These are phyloP conservation scores for Paracentrotus lividus DNA, from an alignment of 53 echinoderm and acorn worm species.

Conservation along the genomic window DNA sequence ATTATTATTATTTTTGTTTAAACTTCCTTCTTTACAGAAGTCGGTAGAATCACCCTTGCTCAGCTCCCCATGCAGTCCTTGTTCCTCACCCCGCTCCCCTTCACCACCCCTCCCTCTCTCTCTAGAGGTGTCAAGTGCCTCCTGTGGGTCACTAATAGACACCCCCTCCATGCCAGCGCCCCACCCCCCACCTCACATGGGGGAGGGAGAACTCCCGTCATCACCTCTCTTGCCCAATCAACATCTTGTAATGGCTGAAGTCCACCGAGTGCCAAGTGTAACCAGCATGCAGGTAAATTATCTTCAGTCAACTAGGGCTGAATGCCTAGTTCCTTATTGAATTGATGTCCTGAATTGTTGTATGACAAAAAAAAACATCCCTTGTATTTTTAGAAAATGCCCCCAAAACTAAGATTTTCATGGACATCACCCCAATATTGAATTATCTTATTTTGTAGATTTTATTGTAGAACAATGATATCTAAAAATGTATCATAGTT, in stretches of 20 bases:
- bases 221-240: slow-evolving; percentile 72
- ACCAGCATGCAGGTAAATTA: slow-evolving; percentile 34
- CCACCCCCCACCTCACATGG: not conserved
- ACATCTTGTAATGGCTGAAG: slow-evolving; percentile 74
- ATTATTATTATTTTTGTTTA: not conserved
- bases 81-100: slow-evolving; percentile 78
- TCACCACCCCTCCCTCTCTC: slow-evolving; percentile 63
- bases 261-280: slow-evolving; percentile 69
- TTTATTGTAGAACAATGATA: too few species aligned
- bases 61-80: slow-evolving; percentile 74
- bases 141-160: slow-evolving; percentile 17
- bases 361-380: too few species aligned
- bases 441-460: too few species aligned
- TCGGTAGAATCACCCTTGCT: slow-evolving; percentile 17
- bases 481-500: too few species aligned
- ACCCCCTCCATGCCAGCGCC: not conserved
- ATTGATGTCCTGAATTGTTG: too few species aligned
- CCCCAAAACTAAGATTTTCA: too few species aligned
- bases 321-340: too few species aligned
- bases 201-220: not conserved
- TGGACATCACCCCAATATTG: too few species aligned
- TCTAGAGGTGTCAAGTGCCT: slow-evolving; percentile 56
- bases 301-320: too few species aligned
- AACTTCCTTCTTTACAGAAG: slow-evolving; percentile 8
- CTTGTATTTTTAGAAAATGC: too few species aligned